Base-by-base conservation (phyloP, 2,888 invertebrate genomes). In the Trichogramma evanescens region DNA sequence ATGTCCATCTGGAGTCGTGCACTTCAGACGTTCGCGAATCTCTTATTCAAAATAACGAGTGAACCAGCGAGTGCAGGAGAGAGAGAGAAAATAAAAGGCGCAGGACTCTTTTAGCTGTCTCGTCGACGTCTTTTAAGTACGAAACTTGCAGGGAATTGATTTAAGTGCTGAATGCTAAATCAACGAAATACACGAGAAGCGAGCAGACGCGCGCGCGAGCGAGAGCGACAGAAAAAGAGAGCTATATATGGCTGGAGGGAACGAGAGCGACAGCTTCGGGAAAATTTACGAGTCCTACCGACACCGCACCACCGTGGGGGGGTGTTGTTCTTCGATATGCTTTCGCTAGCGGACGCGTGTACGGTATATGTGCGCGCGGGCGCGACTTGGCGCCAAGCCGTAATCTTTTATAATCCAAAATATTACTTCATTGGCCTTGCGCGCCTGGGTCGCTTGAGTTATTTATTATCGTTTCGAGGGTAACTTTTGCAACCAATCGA, bases 161-260 rank as follows among this genome's bases (percentile, higher is more conserved):
- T 77, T 76, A 77, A 77, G 74, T 74, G 76, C 75, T 75, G 77
- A 77, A 77, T 77, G 75, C 75, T 77, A 77, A 77, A 77, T 77
- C 76, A 77, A 75, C 74, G 73, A 70, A 72, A 73, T 64, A 68
- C 57, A n/a, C 9, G 8, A 7, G 71, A 45, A 45, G 9, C 9
- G n/a, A 45, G 45, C 8, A 45, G 45, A 45, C 8, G 45, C 8
- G 26, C 6, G 10, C 56, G 41, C 39, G 58, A 38, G 42, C 40
- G 44, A 42, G 56, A 44, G 72, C 68, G 66, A 62, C 59, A 65
- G 67, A 68, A 69, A 69, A 68, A 67, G 67, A 63, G 67, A 66
- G 64, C 58, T 64, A 26, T 26, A 26, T 26, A 26, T 26, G 26
- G 26, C 26, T 26, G 26, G 26, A 44, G 72, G 69, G 66, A 62